Evolutionary conservation across 2,797 vertebrate species (phyloP), one percentile per base, ranked within the genome.

Genomic region (Gambusia yucatana): DNA sequence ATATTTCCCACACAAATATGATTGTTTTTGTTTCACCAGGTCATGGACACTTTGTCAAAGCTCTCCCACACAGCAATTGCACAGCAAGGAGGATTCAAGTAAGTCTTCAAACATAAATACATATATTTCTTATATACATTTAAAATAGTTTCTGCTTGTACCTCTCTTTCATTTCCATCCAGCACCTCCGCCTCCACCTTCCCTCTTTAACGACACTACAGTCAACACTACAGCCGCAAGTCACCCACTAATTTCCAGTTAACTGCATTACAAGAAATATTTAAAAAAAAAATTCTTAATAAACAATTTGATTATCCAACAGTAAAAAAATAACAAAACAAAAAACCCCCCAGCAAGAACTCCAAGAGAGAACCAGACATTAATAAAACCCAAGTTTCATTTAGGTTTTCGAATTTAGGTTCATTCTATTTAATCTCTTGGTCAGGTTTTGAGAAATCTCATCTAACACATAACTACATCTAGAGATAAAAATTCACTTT

Each of bases 21-120:
- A 41, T 77, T 4, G 71, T 39, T 36, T 84, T 48, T 85, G 16
- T 85, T 43, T 84, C 79, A 84, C 28, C 94, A 98, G 98, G 98
- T 98, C 48, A 97, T 98, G 94, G 97, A 98, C 92, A 97, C 97
- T 0, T 91, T 98, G 17, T 98, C 97, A 2, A 97, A 96, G 52
- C 96, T 98, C 73, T 98, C 98, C 14, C 93, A 96, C 46, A 96
- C 97, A 16, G 80, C 94, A 2, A 91, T 94, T 55, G 97, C 97
- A 0, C 88, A 97, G 77, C 94, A 96, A 88, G 93, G 94, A 43
- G 97, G 97, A 90, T 96, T 98, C 93, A 97, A 96, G 98, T 98
- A 95, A 77, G 95, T 84, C 61, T 43, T 8, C 0, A 41, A 25
- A 59, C 6, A 22, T 22, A 65, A 20, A 6, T 14, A 47, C 28